Percentiles rank a stretch among this genome's conserved stretches.
Conservation (phyloP, 2,888 invertebrate species). For the Calameuta idolon region DNA sequence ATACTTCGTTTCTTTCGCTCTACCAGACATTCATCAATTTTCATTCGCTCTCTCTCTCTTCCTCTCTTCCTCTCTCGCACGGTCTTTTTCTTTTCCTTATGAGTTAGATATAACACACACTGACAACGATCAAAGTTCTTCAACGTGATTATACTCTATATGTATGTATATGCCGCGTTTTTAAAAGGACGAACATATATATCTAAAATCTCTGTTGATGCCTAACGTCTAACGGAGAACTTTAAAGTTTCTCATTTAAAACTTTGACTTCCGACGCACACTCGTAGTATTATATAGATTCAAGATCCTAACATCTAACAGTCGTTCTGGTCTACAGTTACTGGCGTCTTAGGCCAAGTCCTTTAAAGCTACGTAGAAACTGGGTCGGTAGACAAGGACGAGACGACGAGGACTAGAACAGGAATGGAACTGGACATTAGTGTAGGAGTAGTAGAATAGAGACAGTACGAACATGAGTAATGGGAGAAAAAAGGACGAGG, state of each 20-base stretch:
- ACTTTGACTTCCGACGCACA: not conserved
- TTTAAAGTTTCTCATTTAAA: not conserved
- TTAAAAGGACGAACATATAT: not conserved
- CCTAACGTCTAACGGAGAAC: not conserved
- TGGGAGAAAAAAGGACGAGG: not conserved
- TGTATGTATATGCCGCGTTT: not conserved
- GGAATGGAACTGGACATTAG: not conserved
- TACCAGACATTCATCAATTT: not conserved
- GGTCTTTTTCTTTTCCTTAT: not conserved
- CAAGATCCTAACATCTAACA: constrained; percentile 16
- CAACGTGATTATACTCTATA: not conserved
- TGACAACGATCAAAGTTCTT: not conserved
- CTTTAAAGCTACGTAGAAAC: not conserved
- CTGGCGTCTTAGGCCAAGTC: not conserved
- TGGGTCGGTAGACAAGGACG: not conserved
- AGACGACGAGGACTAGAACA: not conserved
- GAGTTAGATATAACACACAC: not conserved
- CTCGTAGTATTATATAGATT: not conserved
- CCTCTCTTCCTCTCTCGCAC: not conserved
- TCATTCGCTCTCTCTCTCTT: not conserved
- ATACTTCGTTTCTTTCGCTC: not conserved
- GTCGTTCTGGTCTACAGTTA: constrained; percentile 14
- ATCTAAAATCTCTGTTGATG: not conserved
- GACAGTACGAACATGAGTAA: not conserved
- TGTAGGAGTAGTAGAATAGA: not conserved